Evolutionary conservation across 2,113 vertebrate genomes (phyloP), one percentile per base, ranked within the genome.

Genomic region (Aplodontia rufa): DNA sequence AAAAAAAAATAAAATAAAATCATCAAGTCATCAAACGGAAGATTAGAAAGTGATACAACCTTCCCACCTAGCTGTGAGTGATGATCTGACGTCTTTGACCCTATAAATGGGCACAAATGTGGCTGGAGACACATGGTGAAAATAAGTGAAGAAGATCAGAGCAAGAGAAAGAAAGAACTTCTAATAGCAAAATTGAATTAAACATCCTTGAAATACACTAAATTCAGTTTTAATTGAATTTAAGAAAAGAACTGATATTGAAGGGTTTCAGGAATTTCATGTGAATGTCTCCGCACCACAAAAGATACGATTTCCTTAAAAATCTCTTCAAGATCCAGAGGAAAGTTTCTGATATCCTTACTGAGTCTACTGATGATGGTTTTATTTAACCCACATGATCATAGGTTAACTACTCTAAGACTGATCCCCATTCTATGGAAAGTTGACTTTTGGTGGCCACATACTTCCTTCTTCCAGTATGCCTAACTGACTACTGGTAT

Each of bases 221-320:
- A 64, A 76, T 91, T 87, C 35, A 53, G 53, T 58, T 76, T 71
- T 83, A 89, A 79, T 69, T 90, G 8, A 90, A 79, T 69, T 68
- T 78, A 55, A 91, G 47, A 40, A 87, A 71, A 40, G 32, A 78
- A 79, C 45, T 69, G 42, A 91, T 72, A 60, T 24, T 75, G 5
- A 69, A 53, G 13, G 26, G 49, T 55, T 90, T 87, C 37, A 79
- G 45, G 51, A 71, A 90, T 80, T 93, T 79, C 49, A 91, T 37
- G 40, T 42, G 55, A 78, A 24, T 75, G 13, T 83, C 91, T 78
- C 8, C 92, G 83, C 0, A 64, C 35, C 69, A 51, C 7, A 79
- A 49, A 45, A 88, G 42, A 45, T 76, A 88, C 47, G 30, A 74
- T 84, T 87, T 84, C 30, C 51, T 89, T 89, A 93, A 66, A 96